Evolutionary conservation across 2,888 invertebrate genomes (phyloP).

Genomic region (Coecobrya sp.): DNA sequence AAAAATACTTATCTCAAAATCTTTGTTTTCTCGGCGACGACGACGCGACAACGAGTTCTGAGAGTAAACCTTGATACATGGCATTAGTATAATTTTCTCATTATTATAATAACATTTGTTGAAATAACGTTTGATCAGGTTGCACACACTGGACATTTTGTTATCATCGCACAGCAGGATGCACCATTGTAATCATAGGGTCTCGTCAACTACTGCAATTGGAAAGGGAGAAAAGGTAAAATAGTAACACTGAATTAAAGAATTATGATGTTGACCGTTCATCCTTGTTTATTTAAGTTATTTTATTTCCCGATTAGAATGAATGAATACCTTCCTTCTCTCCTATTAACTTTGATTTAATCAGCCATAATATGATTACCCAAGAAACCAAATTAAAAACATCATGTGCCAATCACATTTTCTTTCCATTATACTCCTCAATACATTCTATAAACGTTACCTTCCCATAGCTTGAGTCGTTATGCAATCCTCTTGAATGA

Average conservation of each 20-base stretch:
- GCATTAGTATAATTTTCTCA: not conserved
- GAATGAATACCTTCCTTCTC: not conserved
- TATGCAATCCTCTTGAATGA: not conserved
- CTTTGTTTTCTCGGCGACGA: no score
- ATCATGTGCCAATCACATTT: not conserved
- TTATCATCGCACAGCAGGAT: slow-evolving; percentile 3
- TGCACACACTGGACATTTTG: not conserved
- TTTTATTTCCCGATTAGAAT: slow-evolving; percentile 18
- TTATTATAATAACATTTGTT: slow-evolving; percentile 1
- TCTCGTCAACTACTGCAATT: not conserved
- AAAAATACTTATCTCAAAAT: no score
- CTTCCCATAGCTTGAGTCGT: not conserved
- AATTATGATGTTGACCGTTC: not conserved
- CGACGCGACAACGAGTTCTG: not conserved
- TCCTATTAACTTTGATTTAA: not conserved
- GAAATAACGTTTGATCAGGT: not conserved
- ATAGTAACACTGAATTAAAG: not conserved
- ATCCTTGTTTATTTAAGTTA: slow-evolving; percentile 26
- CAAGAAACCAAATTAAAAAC: not conserved
- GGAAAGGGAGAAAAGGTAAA: not conserved
- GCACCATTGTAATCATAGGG: slow-evolving; percentile 7
- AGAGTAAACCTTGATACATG: not conserved
- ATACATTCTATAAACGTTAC: not conserved
- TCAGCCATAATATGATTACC: slow-evolving; percentile 21
- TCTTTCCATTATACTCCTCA: not conserved